phyloP scores from a whole-genome alignment of 2,113 vertebrate genomes.

The Burhinus bistriatus region DNA sequence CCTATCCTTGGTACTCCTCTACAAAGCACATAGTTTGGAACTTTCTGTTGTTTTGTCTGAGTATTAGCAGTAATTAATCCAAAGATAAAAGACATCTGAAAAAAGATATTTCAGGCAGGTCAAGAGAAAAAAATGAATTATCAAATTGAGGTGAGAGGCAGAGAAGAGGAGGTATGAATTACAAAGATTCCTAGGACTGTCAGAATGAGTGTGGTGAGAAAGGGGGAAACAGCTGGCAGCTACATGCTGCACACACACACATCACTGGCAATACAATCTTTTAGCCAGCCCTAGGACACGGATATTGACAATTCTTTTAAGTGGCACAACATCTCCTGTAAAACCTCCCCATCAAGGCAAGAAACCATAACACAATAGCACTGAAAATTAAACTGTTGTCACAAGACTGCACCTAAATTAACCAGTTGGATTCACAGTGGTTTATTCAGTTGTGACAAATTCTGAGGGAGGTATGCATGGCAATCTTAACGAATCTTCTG shows the following conservation, averaged over 20 bases:
- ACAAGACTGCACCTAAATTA: not conserved
- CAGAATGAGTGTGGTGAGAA: not conserved
- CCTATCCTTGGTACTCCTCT: not conserved
- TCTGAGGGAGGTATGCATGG: not conserved
- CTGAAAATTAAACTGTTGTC: not conserved
- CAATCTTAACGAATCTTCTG: not conserved
- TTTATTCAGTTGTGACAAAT: not conserved
- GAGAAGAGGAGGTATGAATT: not conserved
- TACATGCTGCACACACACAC: not conserved
- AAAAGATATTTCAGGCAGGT: not conserved
- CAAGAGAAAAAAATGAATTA: not conserved
- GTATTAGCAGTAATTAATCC: not conserved
- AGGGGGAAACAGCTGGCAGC: not conserved
- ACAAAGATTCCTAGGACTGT: not conserved
- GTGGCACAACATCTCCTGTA: not conserved
- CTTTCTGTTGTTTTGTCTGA: not conserved
- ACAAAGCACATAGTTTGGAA: not conserved
- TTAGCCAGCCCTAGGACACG: not conserved
- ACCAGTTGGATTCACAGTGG: not conserved
- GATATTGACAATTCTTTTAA: not conserved
- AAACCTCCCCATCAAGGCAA: not conserved
- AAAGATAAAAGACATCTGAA: not conserved
- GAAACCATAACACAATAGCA: not conserved
- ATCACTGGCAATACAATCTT: not conserved
- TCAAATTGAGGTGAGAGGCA: not conserved